These are phyloP conservation scores for Pristiophorus japonicus DNA, from an alignment of 2,113 vertebrate genomes.

Conservation along the genomic window DNA sequence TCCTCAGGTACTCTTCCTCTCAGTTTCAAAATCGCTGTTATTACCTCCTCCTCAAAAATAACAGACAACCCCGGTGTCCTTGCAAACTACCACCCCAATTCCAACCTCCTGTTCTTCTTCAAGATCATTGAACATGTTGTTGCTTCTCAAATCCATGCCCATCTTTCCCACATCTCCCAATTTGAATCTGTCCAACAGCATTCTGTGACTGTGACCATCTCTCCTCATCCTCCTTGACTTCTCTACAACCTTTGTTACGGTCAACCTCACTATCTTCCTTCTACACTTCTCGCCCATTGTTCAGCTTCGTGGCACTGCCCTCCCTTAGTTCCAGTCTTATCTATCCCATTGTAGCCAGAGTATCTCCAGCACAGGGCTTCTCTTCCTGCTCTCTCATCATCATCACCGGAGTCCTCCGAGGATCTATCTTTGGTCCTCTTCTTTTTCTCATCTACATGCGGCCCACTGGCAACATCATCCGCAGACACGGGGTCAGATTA, in stretches of 20 bases:
- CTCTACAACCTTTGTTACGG: not conserved
- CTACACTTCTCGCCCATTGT: not conserved
- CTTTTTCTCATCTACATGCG: no score
- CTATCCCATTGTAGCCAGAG: no score
- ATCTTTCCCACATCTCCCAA: not conserved
- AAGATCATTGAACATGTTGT: not conserved
- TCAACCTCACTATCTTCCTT: not conserved
- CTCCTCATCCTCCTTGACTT: not conserved
- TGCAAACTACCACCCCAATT: not conserved
- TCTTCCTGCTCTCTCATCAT: no score
- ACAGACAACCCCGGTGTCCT: not conserved
- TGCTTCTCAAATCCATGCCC: not conserved
- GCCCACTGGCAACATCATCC: no score
- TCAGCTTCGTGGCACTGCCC: no score
- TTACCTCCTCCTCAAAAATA: not conserved
- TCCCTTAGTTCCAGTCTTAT: no score
- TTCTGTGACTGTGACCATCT: not conserved
- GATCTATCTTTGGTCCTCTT: no score
- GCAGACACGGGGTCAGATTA: not conserved
- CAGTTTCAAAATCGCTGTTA: not conserved
- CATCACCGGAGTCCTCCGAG: no score
- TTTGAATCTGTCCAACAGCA: not conserved
- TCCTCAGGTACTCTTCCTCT: not conserved
- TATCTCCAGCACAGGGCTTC: no score
- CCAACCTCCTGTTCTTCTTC: not conserved